Percentiles rank a stretch among this genome's conserved stretches.
Evolutionary conservation across 2,888 invertebrate genomes (phyloP).

Genomic region (Augochlorella aurata): DNA sequence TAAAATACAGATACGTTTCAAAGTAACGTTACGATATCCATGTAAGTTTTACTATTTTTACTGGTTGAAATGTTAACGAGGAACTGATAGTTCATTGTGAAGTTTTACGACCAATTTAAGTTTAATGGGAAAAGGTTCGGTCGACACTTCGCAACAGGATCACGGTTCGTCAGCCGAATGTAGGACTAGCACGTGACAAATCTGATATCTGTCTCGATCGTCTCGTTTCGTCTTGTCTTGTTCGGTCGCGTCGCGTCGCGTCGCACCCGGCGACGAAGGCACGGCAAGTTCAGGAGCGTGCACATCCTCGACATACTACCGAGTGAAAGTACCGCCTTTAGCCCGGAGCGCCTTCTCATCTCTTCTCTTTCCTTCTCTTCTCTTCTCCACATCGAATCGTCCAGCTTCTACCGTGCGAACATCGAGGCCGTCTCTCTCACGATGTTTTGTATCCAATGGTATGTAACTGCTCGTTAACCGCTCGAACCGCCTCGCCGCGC

Average conservation of each 20-base stretch:
- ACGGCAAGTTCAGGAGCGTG: slow-evolving; percentile 78
- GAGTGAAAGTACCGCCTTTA: slow-evolving; percentile 73
- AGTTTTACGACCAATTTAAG: background rate
- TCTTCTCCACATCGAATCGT: slow-evolving; percentile 48
- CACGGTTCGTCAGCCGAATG: slow-evolving; percentile 24
- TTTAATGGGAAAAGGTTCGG: slow-evolving; percentile 23
- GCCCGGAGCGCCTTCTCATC: slow-evolving; percentile 49
- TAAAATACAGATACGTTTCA: too few species aligned
- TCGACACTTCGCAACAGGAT: background rate
- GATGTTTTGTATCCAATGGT: slow-evolving; percentile 58
- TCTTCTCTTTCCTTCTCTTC: slow-evolving; percentile 49
- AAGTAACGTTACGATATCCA: too few species aligned
- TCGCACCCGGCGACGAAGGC: slow-evolving; percentile 27
- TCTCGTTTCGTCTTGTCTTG: slow-evolving; percentile 28
- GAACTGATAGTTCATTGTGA: background rate
- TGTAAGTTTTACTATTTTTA: too few species aligned
- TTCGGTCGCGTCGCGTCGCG: background rate
- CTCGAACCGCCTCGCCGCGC: background rate
- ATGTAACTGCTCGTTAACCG: slow-evolving; percentile 39
- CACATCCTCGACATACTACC: slow-evolving; percentile 73
- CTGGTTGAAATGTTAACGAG: background rate
- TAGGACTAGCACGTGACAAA: slow-evolving; percentile 41
- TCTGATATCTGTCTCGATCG: slow-evolving; percentile 46
- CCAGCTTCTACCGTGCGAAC: slow-evolving; percentile 34
- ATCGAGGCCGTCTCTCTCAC: slow-evolving; percentile 54